phyloP scores from a whole-genome alignment of 2,113 vertebrate species.

The Morphnarchus princeps region DNA sequence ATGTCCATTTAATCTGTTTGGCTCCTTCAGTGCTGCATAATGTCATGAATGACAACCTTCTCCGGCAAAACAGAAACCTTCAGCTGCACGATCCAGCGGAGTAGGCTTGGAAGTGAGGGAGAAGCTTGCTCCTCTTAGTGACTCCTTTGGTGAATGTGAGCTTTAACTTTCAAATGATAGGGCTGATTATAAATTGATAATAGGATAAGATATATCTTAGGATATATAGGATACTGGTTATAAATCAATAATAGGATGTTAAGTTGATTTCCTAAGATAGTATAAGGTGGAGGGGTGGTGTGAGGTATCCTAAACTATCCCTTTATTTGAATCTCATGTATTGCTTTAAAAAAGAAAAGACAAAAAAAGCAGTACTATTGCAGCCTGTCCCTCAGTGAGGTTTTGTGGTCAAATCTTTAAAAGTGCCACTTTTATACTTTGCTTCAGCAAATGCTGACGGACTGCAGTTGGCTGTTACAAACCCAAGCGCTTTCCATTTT shows the following conservation, averaged over 20 bases:
- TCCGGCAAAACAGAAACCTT: background rate
- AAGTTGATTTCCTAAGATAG: background rate
- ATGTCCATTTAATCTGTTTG: constrained; percentile 45
- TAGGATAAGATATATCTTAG: background rate
- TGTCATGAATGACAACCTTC: background rate
- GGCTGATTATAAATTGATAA: background rate
- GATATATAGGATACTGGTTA: background rate
- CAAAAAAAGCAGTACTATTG: background rate
- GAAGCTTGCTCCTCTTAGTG: background rate
- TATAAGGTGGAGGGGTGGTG: background rate
- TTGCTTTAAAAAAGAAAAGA: background rate
- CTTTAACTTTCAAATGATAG: background rate
- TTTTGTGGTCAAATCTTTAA: background rate
- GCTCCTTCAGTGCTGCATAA: background rate
- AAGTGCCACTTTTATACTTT: background rate
- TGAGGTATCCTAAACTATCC: background rate
- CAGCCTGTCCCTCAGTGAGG: background rate
- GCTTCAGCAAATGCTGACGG: background rate
- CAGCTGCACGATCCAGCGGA: background rate
- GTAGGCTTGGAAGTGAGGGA: background rate
- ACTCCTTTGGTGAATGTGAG: background rate
- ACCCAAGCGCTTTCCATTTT: background rate
- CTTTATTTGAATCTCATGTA: background rate
- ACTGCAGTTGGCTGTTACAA: background rate
- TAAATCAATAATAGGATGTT: background rate